These are phyloP conservation scores for Holotrichia oblita DNA, from an alignment of 1,140 invertebrate genomes.

Conservation along the genomic window DNA sequence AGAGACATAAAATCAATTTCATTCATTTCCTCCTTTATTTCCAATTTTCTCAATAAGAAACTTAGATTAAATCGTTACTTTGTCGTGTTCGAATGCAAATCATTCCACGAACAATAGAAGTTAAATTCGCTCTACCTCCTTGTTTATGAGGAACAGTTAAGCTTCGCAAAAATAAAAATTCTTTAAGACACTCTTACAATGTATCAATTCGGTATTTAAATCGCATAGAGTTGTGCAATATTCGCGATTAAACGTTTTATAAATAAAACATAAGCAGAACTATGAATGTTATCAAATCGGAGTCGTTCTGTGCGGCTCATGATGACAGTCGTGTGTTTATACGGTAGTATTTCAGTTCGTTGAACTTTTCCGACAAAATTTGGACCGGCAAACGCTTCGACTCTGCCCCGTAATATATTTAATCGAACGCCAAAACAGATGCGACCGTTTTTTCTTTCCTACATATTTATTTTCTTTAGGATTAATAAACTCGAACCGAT, in stretches of 20 bases:
- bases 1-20: no score
- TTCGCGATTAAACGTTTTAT: neutral
- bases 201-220: neutral
- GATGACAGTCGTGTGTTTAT: neutral
- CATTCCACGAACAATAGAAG: no score
- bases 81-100: no score
- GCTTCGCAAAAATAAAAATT: no score
- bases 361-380: slow-evolving; percentile 8
- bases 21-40: no score
- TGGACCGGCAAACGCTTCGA: neutral
- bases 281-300: slow-evolving; percentile 5
- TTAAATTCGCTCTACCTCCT: no score
- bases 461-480: no score
- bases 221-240: neutral
- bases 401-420: neutral
- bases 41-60: no score
- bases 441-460: neutral
- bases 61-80: no score
- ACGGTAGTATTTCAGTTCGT: neutral
- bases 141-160: no score
- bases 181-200: neutral
- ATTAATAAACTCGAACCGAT: no score
- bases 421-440: neutral
- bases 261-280: neutral
- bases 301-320: neutral